A percentile compares a stretch with the other conserved stretches of the same genome.
These are phyloP conservation scores for Saccostrea glomerata DNA, from an alignment of 1,140 invertebrate species.

Conservation along the genomic window DNA sequence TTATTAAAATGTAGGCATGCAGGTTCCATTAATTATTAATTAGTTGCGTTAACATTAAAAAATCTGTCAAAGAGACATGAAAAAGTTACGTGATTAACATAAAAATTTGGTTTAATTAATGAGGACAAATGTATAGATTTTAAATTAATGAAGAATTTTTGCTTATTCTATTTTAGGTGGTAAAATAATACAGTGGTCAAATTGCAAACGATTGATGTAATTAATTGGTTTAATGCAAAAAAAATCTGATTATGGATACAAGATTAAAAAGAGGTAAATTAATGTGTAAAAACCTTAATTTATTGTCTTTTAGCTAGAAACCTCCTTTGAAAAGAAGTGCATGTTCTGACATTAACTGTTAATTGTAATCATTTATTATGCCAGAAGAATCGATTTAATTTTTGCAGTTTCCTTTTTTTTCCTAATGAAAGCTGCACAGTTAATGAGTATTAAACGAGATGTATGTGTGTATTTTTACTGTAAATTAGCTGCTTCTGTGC, in stretches of 20 bases:
- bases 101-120: neutral
- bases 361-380: too few species aligned
- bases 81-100: neutral
- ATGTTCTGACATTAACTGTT: too few species aligned
- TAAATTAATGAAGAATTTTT: neutral
- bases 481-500: neutral
- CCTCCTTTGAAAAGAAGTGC: too few species aligned
- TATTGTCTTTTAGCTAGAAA: neutral
- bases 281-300: conserved; percentile 11
- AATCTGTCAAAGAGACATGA: too few species aligned
- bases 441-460: neutral
- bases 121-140: neutral
- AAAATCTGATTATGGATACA: neutral
- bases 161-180: neutral
- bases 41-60: too few species aligned
- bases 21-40: too few species aligned
- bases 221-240: neutral
- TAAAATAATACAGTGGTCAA: conserved; percentile 15
- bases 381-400: too few species aligned
- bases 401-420: too few species aligned
- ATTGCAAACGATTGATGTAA: neutral
- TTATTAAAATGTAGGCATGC: too few species aligned
- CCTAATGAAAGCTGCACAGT: too few species aligned
- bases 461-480: neutral
- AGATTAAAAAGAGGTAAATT: neutral